phyloP scores from a whole-genome alignment of 2,888 invertebrate genomes.

The Drosophila fulvimacula region DNA sequence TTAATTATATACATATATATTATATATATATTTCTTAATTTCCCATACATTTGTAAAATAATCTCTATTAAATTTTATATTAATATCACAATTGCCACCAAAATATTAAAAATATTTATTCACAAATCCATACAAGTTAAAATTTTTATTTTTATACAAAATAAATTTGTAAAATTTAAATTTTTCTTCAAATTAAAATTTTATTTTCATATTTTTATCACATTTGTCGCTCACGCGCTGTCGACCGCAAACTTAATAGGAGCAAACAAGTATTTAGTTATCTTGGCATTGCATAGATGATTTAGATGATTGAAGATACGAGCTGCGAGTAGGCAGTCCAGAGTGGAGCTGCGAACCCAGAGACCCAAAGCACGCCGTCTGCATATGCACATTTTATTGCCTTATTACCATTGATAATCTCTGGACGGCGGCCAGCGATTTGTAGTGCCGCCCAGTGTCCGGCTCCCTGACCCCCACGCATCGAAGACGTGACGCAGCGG shows the following conservation, averaged over 20 bases:
- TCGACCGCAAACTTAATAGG: conserved; percentile 14
- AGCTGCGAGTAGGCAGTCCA: conserved; percentile 47
- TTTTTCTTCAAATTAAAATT: not conserved
- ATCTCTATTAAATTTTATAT: too few species aligned
- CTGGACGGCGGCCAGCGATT: conserved; percentile 71
- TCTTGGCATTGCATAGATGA: conserved; percentile 65
- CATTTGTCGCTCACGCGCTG: conserved; percentile 30
- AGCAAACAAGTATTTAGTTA: conserved; percentile 56
- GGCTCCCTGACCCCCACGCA: conserved; percentile 70
- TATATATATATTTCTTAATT: too few species aligned
- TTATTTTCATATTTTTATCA: not conserved
- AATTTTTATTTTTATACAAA: not conserved
- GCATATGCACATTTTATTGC: conserved; percentile 54
- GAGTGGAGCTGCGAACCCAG: conserved; percentile 13
- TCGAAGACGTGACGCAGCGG: conserved; percentile 54
- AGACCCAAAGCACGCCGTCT: conserved; percentile 13
- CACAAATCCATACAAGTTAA: not conserved
- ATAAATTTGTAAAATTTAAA: not conserved
- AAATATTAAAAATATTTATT: too few species aligned
- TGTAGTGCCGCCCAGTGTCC: conserved; percentile 53
- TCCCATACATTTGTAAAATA: too few species aligned
- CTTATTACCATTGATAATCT: conserved; percentile 79
- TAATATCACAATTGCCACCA: too few species aligned
- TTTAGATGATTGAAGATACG: conserved; percentile 65
- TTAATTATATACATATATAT: too few species aligned